Conservation (phyloP, 2,797 vertebrate genomes). For the Cossypha dichroa region DNA sequence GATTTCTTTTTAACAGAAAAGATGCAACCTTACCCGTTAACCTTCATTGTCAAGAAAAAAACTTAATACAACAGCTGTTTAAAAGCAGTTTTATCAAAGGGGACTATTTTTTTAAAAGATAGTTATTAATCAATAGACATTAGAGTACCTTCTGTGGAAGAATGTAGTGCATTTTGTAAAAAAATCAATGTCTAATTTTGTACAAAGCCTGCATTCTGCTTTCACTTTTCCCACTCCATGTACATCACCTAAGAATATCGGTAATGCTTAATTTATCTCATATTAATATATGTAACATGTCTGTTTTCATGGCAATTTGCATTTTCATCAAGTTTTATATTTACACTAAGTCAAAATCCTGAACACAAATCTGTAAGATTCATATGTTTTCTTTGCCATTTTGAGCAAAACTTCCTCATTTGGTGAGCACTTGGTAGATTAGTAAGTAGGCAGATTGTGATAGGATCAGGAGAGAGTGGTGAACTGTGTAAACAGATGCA, state of each 20-base stretch:
- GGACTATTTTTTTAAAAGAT: background rate
- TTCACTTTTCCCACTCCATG: conserved; percentile 7
- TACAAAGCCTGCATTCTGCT: conserved; percentile 38
- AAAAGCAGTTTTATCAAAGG: conserved; percentile 52
- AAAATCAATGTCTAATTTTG: conserved; percentile 59
- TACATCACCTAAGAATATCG: conserved; percentile 24
- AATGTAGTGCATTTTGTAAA: background rate
- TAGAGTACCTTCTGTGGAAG: conserved; percentile 38
- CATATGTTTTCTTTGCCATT: background rate
- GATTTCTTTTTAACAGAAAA: conserved; percentile 48
- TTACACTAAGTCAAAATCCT: background rate
- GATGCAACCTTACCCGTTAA: background rate
- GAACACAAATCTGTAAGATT: background rate
- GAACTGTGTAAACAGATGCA: background rate
- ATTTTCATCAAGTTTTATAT: background rate
- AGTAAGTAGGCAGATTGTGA: background rate
- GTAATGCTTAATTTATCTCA: background rate
- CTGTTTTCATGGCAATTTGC: background rate
- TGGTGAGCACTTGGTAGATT: background rate
- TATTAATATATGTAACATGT: background rate
- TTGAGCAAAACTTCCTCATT: background rate
- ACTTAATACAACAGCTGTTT: conserved; percentile 30
- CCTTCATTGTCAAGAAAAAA: conserved; percentile 35
- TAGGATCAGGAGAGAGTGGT: background rate
- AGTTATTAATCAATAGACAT: conserved; percentile 57